phyloP scores from a whole-genome alignment of 2,888 invertebrate genomes.

The Tromatobia lineatoria region DNA sequence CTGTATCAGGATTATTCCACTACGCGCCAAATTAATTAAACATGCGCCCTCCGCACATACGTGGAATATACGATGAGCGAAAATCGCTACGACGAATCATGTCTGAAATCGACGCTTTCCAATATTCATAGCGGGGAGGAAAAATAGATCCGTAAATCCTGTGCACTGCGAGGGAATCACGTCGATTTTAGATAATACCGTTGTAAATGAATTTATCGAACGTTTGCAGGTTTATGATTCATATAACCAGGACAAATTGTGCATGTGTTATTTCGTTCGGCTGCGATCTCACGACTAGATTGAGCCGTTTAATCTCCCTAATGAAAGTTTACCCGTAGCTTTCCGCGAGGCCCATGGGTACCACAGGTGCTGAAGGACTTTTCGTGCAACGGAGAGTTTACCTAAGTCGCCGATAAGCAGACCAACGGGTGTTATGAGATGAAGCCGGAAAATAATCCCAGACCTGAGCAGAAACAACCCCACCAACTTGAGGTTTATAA shows the following conservation, averaged over 20 bases:
- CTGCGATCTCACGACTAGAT: conserved; percentile 27
- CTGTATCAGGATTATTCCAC: conserved; percentile 56
- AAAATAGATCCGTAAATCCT: conserved; percentile 13
- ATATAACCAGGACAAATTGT: conserved; percentile 1
- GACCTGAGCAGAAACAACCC: conserved; percentile 25
- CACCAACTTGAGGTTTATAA: conserved; percentile 63
- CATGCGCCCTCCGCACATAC: conserved; percentile 1
- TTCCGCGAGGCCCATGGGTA: neutral
- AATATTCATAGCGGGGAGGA: neutral
- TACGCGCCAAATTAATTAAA: conserved; percentile 47
- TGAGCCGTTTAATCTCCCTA: conserved; percentile 47
- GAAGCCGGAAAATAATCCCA: conserved; percentile 67
- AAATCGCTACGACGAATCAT: conserved; percentile 25
- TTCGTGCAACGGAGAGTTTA: conserved; percentile 29
- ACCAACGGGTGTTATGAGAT: conserved; percentile 58
- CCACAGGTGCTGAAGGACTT: conserved; percentile 7
- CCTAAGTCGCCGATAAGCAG: conserved; percentile 55
- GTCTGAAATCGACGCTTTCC: neutral
- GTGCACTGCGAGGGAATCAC: neutral
- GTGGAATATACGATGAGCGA: conserved; percentile 7
- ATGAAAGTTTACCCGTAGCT: conserved; percentile 46
- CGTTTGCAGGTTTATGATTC: conserved; percentile 7
- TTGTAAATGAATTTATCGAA: conserved; percentile 14
- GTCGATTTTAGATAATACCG: conserved; percentile 11
- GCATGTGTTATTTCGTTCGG: conserved; percentile 9